Conservation (phyloP, 2,113 vertebrate genomes). For the Otolemur garnettii region DNA sequence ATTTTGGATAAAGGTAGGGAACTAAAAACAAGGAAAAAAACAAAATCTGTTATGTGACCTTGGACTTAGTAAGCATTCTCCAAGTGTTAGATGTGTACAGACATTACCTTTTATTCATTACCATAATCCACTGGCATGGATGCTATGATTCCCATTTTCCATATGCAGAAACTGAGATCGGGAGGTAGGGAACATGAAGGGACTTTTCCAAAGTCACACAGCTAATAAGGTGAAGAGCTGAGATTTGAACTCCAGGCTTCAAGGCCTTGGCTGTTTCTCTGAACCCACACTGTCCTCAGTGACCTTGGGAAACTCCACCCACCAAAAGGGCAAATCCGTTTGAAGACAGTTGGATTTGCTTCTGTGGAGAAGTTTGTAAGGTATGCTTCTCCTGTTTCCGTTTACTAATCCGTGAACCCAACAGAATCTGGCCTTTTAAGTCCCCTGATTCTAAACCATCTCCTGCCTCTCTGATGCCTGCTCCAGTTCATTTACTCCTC, state of each 20-base stretch:
- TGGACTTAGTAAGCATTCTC: not conserved
- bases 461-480: conserved; percentile 65
- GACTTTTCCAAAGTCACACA: conserved; percentile 47
- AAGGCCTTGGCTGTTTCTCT: not conserved
- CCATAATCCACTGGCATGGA: not conserved
- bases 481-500: conserved; percentile 69
- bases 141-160: conserved; percentile 31
- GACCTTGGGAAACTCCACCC: conserved; percentile 74
- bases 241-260: not conserved
- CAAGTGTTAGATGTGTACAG: not conserved
- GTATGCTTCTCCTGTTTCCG: not conserved
- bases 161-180: conserved; percentile 42
- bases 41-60: not conserved
- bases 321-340: not conserved
- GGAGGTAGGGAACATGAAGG: not conserved
- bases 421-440: conserved; percentile 56
- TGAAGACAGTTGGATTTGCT: not conserved
- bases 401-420: conserved; percentile 56
- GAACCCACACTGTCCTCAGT: conserved; percentile 48
- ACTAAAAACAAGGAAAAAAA: not conserved
- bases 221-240: not conserved
- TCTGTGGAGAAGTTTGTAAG: not conserved
- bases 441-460: conserved; percentile 46
- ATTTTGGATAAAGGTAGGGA: conserved; percentile 13
- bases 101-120: not conserved